phyloP scores from a whole-genome alignment of 2,113 vertebrate species.

The Thymallus thymallus region DNA sequence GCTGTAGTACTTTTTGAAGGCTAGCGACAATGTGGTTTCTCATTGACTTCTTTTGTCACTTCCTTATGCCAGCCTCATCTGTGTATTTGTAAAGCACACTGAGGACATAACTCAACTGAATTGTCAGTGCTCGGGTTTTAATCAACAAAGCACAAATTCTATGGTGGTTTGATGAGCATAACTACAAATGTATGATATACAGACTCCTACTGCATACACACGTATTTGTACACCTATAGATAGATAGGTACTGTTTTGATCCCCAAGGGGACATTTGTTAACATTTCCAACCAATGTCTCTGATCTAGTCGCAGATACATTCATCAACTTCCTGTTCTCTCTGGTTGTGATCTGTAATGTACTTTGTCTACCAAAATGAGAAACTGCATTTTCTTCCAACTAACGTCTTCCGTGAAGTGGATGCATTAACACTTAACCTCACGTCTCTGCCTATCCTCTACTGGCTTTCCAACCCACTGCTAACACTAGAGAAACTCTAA shows the following conservation, averaged over 20 bases:
- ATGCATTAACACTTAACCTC: conserved; percentile 68
- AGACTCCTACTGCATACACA: conserved; percentile 39
- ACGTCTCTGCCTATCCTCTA: conserved; percentile 62
- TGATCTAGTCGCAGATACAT: conserved; percentile 32
- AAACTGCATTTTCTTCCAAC: conserved; percentile 80
- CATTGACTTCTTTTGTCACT: conserved; percentile 74
- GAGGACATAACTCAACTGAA: conserved; percentile 52
- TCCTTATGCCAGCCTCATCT: conserved; percentile 47
- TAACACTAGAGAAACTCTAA: conserved; percentile 69
- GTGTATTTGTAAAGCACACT: conserved; percentile 45
- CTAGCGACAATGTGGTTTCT: conserved; percentile 81
- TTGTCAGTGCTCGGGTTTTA: conserved; percentile 53
- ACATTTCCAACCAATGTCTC: conserved; percentile 16
- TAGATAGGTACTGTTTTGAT: too few relatives aligned
- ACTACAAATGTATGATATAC: conserved; percentile 39
- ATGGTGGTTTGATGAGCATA: conserved; percentile 52
- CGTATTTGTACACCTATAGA: conserved; percentile 12
- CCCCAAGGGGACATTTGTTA: too few relatives aligned
- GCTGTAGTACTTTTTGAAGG: conserved; percentile 68
- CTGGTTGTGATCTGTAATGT: conserved; percentile 76
- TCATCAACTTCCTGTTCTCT: conserved; percentile 51
- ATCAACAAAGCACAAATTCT: conserved; percentile 59
- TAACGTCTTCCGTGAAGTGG: conserved; percentile 77
- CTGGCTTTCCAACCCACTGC: conserved; percentile 74
- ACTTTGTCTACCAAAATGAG: conserved; percentile 73